Evolutionary conservation across 2,113 vertebrate species (phyloP).

Genomic region (Ivindomyrus marchei): DNA sequence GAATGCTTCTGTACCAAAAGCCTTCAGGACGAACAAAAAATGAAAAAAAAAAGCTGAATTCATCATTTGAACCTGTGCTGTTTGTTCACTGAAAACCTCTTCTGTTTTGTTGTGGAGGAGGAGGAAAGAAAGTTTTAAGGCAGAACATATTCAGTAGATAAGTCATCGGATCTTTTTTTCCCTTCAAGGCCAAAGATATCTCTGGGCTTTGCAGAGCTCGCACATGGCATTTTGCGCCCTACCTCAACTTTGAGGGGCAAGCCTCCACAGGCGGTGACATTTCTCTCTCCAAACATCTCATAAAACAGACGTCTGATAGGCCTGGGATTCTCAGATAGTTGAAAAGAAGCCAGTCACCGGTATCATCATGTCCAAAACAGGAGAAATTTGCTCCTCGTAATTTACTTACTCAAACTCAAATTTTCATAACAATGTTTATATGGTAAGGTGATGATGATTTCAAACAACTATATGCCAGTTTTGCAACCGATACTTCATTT

Average conservation of each 20-base stretch:
- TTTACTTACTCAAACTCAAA: background rate
- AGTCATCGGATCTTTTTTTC: constrained; percentile 6
- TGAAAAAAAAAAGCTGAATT: background rate
- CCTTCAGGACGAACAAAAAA: constrained; percentile 19
- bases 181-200: constrained; percentile 11
- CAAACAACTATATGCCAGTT: background rate
- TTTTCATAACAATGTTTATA: background rate
- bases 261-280: background rate
- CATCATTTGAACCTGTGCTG: constrained; percentile 2
- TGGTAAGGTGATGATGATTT: background rate
- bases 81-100: constrained; percentile 9
- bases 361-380: background rate
- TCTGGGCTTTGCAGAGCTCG: background rate
- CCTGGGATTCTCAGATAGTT: background rate
- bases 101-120: background rate
- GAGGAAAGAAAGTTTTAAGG: background rate
- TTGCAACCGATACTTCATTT: background rate
- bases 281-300: background rate
- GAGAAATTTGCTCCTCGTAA: too few relatives aligned
- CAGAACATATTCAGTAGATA: constrained; percentile 7
- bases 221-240: background rate
- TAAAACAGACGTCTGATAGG: background rate
- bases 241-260: background rate
- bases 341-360: background rate
- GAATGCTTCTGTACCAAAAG: constrained; percentile 1